Conservation (phyloP, 2,797 vertebrate species). For the Petrocephalus schoutedeni region DNA sequence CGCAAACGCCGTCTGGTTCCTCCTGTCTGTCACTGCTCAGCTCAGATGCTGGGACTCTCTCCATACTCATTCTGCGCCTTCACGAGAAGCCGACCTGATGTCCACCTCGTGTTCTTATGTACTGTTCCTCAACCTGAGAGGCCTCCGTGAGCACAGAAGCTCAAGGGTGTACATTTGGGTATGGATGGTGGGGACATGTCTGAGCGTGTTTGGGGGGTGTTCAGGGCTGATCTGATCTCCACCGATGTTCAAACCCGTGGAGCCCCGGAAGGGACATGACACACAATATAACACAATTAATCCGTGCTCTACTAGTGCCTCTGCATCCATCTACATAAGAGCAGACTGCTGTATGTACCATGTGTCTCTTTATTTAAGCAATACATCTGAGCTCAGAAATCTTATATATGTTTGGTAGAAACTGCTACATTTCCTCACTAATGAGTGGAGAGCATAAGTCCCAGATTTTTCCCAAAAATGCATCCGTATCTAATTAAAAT, state of each 20-base stretch:
- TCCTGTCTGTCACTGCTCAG: too few relatives aligned
- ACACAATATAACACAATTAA: too few relatives aligned
- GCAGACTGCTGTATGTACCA: not conserved
- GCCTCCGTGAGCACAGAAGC: not conserved
- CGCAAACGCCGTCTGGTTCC: not conserved
- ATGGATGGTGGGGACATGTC: not conserved
- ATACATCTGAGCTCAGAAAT: not conserved
- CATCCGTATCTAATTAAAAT: not conserved
- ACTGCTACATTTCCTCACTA: not conserved
- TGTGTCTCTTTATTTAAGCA: not conserved
- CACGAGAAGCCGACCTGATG: not conserved
- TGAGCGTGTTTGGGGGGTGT: not conserved
- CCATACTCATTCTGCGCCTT: not conserved
- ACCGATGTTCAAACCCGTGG: not conserved
- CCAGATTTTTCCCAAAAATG: not conserved
- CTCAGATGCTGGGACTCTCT: not conserved
- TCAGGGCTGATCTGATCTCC: not conserved
- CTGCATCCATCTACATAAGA: not conserved
- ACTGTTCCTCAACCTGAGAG: not conserved
- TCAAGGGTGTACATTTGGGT: not conserved
- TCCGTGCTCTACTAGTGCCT: not conserved
- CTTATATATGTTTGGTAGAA: not conserved
- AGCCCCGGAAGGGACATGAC: not conserved
- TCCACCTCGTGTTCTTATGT: not conserved
- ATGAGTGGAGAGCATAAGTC: not conserved